Base-by-base conservation (phyloP, 2,113 vertebrate species). In the Sylvietta virens region DNA sequence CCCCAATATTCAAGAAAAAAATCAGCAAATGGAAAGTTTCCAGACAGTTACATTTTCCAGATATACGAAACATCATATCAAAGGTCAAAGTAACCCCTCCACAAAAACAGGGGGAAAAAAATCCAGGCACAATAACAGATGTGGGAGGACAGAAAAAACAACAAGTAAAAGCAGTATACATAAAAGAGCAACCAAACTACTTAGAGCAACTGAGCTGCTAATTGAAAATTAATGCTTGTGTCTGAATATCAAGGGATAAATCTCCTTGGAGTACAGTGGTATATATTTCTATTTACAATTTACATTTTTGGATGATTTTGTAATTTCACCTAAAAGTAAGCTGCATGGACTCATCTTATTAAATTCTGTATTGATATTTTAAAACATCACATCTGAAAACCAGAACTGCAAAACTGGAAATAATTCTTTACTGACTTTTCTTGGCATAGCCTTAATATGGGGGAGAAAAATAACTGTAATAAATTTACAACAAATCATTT, bases 31-130 rank as follows among this genome's bases (percentile, higher is more conserved):
- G 27, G 71, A 80, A 83, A 90, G 61, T 53, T 90, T 70, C 45
- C 58, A 80, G 64, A 44, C 16, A 82, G 66, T 73, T 90, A 83
- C n/a, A 76, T 81, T 90, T 96, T 77, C 88, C 93, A 96, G 71
- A 88, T 71, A 93, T 24, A 90, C 2, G 20, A 95, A 96, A 78
- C 47, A 73, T 71, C 64, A 67, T 56, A 66, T 73, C 90, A 93
- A 90, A 83, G 58, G 79, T 92, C 67, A 77, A 85, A 91, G 61
- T 31, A 84, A 86, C 60, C 81, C 80, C 57, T 85, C 57, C 57
- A 81, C 14, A 86, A 84, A 74, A 89, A 65, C 1, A 0, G 9
- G 21, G 16, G 3, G 3, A 26, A 31, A 33, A 21, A 39, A 86
- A 17, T 48, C 47, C 66, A 87, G 58, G 40, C 37, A 77, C 11